Percentiles rank a stretch among this genome's conserved stretches.
Evolutionary conservation across 2,113 vertebrate genomes (phyloP).

Genomic region (Ameiurus melas): DNA sequence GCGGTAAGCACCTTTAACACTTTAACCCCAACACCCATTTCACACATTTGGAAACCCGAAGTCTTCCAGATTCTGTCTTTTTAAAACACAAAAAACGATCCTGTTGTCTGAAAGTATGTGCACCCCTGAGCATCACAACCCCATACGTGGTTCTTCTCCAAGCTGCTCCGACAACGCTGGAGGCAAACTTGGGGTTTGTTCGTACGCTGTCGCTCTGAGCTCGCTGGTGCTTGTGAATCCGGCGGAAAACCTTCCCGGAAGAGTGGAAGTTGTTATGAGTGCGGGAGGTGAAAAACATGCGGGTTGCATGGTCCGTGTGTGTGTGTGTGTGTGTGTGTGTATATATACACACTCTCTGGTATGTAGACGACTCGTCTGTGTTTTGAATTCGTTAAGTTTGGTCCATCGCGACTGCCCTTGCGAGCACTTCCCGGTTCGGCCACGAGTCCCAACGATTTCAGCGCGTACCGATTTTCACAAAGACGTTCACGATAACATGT

Average conservation of each 20-base stretch:
- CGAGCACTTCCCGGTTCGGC: no score
- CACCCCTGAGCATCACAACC: no score
- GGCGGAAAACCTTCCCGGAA: neutral
- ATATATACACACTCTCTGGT: no score
- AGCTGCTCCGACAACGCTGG: neutral
- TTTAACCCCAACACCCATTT: neutral
- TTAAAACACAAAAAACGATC: neutral
- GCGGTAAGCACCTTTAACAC: slow-evolving; percentile 76
- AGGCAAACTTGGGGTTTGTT: neutral
- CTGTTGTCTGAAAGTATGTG: no score
- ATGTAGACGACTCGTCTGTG: no score
- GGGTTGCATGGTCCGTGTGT: neutral
- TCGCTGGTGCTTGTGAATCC: neutral
- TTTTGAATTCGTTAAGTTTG: no score
- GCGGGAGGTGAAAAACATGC: neutral
- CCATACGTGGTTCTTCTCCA: no score
- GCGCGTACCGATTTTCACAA: no score
- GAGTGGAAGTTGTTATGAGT: neutral
- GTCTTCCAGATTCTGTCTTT: no score
- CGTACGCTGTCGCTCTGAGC: neutral
- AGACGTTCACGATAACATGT: no score
- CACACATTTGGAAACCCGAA: neutral
- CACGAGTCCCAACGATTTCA: no score
- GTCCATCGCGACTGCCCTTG: no score
- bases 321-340: neutral